Evolutionary conservation across 2,113 vertebrate genomes (phyloP), one percentile per base, ranked within the genome.

Genomic region (Pangasianodon hypophthalmus): DNA sequence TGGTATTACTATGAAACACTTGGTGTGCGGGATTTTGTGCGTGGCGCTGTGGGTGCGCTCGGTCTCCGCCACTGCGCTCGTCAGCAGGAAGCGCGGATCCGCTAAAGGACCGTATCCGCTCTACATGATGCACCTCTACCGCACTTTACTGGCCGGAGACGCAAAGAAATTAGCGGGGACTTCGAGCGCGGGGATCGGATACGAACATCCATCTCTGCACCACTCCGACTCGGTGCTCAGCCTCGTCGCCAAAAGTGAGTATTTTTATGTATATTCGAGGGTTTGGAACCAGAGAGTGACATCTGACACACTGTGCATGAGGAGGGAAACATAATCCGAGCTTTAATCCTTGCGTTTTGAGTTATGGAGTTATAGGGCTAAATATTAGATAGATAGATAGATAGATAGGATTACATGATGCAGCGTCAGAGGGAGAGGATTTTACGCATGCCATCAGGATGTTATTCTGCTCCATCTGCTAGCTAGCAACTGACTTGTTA

Each of bases 121-220:
- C 84, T 96, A 96, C 94, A 97, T 97, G 97, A 95, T 97, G 95
- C 96, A 97, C 89, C 95, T 97, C 7, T 97, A 97, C 94, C 94
- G 95, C 83, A 95, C 94, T 58, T 92, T 96, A 92, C 90, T 93
- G 86, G 90, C 86, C 18, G 95, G 94, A 8, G 94, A 94, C 24
- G 90, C 87, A 54, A 60, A 24, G 26, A 52, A 21, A 56, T 14
- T n/a, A 11, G n/a, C 79, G 3, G 91, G 24, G 91, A 32, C 80
- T 54, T 50, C 69, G 21, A 77, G 69, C 37, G 89, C 77, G 8
- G 50, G 37, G 7, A 8, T 37, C 85, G 46, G 26, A 60, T 92
- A 95, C 37, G 95, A 96, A 64, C 93, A 92, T 58, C 93, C 93
- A 8, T 93, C 90, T 50, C 93, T 96, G 73, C 95, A 94, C 11